Conservation (phyloP, 2,888 invertebrate genomes). For the Chrysina gloriosa region DNA sequence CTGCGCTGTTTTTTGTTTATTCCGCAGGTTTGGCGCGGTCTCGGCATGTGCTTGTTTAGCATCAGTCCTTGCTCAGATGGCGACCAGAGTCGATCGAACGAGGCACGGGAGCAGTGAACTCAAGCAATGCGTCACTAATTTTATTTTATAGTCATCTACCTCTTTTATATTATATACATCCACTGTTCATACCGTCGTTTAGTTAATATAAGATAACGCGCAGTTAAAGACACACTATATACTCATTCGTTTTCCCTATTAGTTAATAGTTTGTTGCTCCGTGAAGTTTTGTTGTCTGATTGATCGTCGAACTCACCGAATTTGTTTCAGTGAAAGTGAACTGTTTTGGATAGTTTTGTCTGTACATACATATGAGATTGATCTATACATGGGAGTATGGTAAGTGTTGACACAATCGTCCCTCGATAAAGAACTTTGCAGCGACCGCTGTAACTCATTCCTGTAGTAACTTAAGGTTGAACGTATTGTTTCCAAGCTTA, state of each 20-base stretch:
- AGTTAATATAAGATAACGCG: slow-evolving; percentile 21
- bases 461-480: not conserved
- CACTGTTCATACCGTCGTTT: not conserved
- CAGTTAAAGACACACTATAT: not conserved
- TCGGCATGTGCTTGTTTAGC: slow-evolving; percentile 48
- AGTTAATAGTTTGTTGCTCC: not conserved
- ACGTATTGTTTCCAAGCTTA: not conserved
- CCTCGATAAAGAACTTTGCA: slow-evolving; percentile 1
- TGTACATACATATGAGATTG: slow-evolving; percentile 6
- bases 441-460: not conserved
- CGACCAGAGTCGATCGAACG: slow-evolving; percentile 47
- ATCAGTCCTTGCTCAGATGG: slow-evolving; percentile 49
- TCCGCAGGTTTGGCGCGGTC: slow-evolving; percentile 48
- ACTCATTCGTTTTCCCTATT: slow-evolving; percentile 6
- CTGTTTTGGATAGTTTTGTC: slow-evolving; percentile 41
- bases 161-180: not conserved
- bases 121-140: slow-evolving; percentile 48
- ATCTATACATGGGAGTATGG: slow-evolving; percentile 24
- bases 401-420: slow-evolving; percentile 15
- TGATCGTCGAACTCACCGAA: slow-evolving; percentile 46
- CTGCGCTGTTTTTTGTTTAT: slow-evolving; percentile 46
- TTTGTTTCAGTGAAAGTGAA: slow-evolving; percentile 49
- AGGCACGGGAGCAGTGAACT: slow-evolving; percentile 47
- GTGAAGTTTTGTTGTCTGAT: slow-evolving; percentile 44
- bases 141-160: slow-evolving; percentile 34